Percentiles rank a stretch among this genome's conserved stretches.
These are phyloP conservation scores for Lontra canadensis DNA, from an alignment of 2,113 vertebrate species.

Conservation along the genomic window DNA sequence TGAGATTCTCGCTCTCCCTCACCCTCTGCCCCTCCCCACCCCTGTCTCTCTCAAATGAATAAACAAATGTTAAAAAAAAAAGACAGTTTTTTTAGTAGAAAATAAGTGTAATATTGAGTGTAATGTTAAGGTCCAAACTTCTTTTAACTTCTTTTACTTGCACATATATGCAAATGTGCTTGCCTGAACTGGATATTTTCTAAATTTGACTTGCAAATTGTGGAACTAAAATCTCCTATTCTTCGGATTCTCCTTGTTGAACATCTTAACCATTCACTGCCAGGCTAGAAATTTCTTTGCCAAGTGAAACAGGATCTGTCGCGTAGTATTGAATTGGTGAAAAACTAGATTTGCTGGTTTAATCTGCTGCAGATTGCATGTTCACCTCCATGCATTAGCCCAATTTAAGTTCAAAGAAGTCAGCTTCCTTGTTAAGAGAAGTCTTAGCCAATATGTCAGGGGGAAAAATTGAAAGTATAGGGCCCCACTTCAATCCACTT, in stretches of 20 bases:
- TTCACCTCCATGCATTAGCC: not conserved
- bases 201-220: constrained; percentile 38
- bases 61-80: not conserved
- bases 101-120: not conserved
- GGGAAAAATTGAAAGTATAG: not conserved
- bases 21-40: not conserved
- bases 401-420: not conserved
- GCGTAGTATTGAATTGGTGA: not conserved
- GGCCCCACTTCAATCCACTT: not conserved
- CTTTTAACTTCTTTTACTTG: not conserved
- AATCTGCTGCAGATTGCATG: not conserved
- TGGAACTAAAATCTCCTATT: constrained; percentile 2
- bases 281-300: not conserved
- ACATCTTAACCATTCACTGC: not conserved
- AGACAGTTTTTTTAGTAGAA: not conserved
- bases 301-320: constrained; percentile 16
- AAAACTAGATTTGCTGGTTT: constrained; percentile 23
- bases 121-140: not conserved
- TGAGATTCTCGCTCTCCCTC: not conserved
- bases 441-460: not conserved
- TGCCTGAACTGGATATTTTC: not conserved
- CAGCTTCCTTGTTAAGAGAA: not conserved
- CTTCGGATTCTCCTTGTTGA: not conserved
- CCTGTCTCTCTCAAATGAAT: not conserved
- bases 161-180: not conserved